Evolutionary conservation across 2,113 vertebrate species (phyloP), one percentile per base, ranked within the genome.

Genomic region (Irena cyanogastra): DNA sequence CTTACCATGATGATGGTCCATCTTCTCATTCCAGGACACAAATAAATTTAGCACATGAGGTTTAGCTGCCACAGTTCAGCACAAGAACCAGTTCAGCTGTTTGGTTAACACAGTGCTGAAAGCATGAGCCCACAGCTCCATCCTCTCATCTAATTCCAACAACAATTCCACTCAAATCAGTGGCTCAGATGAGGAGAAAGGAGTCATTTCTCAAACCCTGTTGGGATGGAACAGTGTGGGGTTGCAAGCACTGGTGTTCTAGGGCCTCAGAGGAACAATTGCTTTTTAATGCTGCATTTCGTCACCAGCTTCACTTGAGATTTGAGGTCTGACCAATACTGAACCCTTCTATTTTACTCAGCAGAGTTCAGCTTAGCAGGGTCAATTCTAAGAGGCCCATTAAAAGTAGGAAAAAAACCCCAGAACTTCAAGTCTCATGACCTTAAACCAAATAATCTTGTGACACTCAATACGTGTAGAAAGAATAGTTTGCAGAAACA

Each of bases 401-500:
- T 95, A 88, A 85, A 82, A 85, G 52, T 2, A 52, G 33, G 8
- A 0, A 65, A 61, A 64, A 91, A 95, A 74, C 9, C 41, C 9
- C 41, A 75, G 70, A 72, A 91, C 28, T 83, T 76, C 41, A 76
- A 80, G 59, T 86, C 90, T 83, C 27, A 72, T 95, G 95, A 96
- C 53, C 28, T 90, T 57, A 76, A 93, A 80, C 23, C 63, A 80
- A 79, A 77, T 61, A 83, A 95, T 90, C 94, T 96, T 92, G 85
- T 95, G 92, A 96, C 54, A 80, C 7, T n/a, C 31, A 83, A 27
- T 45, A 53, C 0, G 3, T 52, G 3, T 33, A 83, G 41, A 85
- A 90, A 93, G 45, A 95, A 72, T 6, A 77, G 31, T 65, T 85
- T 88, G 79, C 1, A 5, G 59, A 77, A 95, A 69, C 90, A 93